These are phyloP conservation scores for Seriola dumerili DNA, from an alignment of 2,113 vertebrate genomes.

Conservation along the genomic window DNA sequence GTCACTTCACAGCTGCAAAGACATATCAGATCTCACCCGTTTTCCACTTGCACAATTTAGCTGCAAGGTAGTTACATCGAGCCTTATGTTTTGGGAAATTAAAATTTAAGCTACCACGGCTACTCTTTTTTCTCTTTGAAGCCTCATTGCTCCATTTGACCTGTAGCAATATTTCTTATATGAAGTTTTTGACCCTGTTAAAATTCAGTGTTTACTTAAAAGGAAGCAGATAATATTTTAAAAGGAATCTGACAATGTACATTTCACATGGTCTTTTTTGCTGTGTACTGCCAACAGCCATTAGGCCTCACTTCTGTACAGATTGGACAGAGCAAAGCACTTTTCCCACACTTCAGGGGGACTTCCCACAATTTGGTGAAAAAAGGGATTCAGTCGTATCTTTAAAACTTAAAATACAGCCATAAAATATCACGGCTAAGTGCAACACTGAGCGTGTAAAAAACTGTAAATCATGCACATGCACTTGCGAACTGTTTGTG, in stretches of 20 bases:
- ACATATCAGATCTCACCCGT: neutral
- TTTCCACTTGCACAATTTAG: neutral
- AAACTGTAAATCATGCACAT: constrained; percentile 49
- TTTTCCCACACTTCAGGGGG: constrained; percentile 65
- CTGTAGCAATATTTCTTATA: constrained; percentile 29
- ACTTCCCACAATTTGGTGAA: constrained; percentile 56
- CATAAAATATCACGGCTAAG: constrained; percentile 41
- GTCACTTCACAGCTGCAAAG: constrained; percentile 6
- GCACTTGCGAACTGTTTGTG: neutral
- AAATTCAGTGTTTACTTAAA: constrained; percentile 42
- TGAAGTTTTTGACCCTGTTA: constrained; percentile 45
- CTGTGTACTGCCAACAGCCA: constrained; percentile 62
- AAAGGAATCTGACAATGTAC: constrained; percentile 41
- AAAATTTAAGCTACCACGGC: neutral
- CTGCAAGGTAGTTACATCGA: constrained; percentile 2
- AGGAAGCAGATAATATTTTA: constrained; percentile 51
- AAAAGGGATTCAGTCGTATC: constrained; percentile 35
- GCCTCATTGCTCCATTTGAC: constrained; percentile 28
- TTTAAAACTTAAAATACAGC: constrained; percentile 58
- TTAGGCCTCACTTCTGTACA: constrained; percentile 32
- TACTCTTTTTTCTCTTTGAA: constrained; percentile 47
- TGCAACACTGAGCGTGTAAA: neutral
- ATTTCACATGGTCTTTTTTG: constrained; percentile 52
- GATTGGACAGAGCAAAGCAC: constrained; percentile 16
- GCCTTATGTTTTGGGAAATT: constrained; percentile 23